Base-by-base conservation (phyloP, 2,888 invertebrate genomes). In the Eupithecia subumbrata region DNA sequence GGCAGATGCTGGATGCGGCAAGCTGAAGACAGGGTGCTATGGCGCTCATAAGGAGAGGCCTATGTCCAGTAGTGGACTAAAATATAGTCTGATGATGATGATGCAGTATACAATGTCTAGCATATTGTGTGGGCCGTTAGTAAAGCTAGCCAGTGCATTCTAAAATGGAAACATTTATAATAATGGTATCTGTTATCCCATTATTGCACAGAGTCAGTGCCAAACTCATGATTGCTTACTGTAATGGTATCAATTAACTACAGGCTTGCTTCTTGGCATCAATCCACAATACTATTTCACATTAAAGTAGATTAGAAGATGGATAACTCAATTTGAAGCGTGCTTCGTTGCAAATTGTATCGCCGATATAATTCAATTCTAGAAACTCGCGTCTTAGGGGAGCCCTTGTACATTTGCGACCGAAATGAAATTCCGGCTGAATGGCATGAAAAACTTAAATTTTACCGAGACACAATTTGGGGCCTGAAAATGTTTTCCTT, bases 221-320 rank as follows among this genome's bases (percentile, higher is more conserved):
- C 77, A 77, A 77, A 64, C 72, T 72, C 63, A 74, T 63, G 37
- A 77, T 72, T 40, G 69, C 66, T 71, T 77, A 77, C 72, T 73
- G 68, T 77, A 75, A 75, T 71, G 69, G 66, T 74, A 77, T 74
- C 74, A 77, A 74, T 74, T 72, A 77, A 71, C 72, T 52, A 71
- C 74, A 69, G 70, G 70, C 77, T 77, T 71, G 71, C 73, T 64
- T 73, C 77, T 77, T 77, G 75, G 77, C 77, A 75, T 72, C 75
- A 68, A 77, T 74, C 71, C 75, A 77, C 72, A 77, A 64, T 77
- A 73, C 73, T 73, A 75, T 77, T 75, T 73, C 70, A 68, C 64
- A 68, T 73, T 77, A 69, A 73, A 77, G 68, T 73, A 71, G 75
- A 77, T 77, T 77, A 75, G 52, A 69, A 74, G 66, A 77, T 43